These are phyloP conservation scores for Drosophila bocqueti DNA, from an alignment of 1,140 invertebrate genomes.

Conservation along the genomic window DNA sequence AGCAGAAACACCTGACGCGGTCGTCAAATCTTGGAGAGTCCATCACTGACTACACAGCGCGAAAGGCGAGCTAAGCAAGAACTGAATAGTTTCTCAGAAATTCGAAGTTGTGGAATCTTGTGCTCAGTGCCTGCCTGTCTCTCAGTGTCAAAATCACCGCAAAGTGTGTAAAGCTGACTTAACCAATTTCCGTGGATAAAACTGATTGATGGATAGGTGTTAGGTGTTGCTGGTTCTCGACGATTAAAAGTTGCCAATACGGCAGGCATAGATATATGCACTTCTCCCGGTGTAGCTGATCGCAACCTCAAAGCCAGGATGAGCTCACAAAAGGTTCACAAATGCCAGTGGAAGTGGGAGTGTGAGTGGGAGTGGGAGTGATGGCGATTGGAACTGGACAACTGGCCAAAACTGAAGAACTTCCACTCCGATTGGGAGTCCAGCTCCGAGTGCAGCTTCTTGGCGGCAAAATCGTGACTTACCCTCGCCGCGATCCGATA, in stretches of 20 bases:
- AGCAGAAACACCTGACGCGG: background rate
- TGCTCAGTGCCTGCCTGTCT: background rate
- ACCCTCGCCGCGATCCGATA: slow-evolving; percentile 76
- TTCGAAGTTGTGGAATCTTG: background rate
- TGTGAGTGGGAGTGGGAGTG: slow-evolving; percentile 30
- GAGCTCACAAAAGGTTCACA: slow-evolving; percentile 16
- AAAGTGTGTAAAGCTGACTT: slow-evolving; percentile 17
- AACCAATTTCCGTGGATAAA: slow-evolving; percentile 1
- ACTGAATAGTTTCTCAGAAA: no score
- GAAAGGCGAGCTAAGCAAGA: background rate
- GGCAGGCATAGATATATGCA: rapidly evolving
- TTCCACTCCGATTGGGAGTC: background rate
- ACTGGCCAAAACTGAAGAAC: background rate
- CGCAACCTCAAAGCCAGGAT: background rate
- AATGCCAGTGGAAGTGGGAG: slow-evolving; percentile 46
- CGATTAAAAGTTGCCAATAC: slow-evolving; percentile 3
- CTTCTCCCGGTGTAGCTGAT: background rate
- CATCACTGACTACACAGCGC: background rate
- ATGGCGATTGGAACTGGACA: slow-evolving; percentile 8
- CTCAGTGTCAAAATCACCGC: background rate
- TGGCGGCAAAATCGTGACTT: slow-evolving; percentile 77
- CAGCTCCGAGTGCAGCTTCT: slow-evolving; percentile 42
- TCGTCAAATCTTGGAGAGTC: background rate
- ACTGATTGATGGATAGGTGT: slow-evolving; percentile 7
- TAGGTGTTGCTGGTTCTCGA: background rate